Percentiles rank a stretch among this genome's conserved stretches.
Conservation (phyloP, 1,140 invertebrate genomes). For the Nylanderia fulva region DNA sequence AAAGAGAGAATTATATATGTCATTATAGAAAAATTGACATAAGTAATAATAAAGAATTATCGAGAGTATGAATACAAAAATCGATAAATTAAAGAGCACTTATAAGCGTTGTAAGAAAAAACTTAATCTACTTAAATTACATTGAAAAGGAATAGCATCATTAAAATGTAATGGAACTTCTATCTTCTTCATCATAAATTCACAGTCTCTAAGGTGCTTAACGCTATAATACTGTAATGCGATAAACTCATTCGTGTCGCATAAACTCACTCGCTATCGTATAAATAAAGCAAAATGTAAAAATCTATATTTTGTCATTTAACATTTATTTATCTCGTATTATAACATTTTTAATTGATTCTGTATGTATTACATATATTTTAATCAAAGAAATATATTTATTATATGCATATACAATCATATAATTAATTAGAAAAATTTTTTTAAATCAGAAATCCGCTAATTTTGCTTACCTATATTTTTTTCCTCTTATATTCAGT, state of each 20-base stretch:
- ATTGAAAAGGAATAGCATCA: neutral
- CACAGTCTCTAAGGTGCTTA: neutral
- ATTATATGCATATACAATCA: neutral
- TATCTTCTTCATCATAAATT: neutral
- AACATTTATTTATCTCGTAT: neutral
- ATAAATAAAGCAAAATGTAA: neutral
- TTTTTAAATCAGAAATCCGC: neutral
- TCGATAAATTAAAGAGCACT: neutral
- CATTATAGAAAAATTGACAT: too few species aligned
- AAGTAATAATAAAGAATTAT: neutral
- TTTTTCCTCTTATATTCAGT: neutral
- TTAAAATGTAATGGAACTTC: constrained; percentile 3
- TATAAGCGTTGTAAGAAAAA: neutral
- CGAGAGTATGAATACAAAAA: neutral
- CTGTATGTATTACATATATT: too few species aligned
- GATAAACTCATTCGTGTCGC: constrained; percentile 14
- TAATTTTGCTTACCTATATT: neutral
- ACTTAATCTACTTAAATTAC: neutral
- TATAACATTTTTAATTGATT: neutral
- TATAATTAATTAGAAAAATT: neutral
- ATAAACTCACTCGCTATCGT: neutral
- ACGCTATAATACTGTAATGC: constrained; percentile 1
- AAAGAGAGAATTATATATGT: too few species aligned
- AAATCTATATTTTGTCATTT: neutral
- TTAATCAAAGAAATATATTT: too few species aligned